Conservation (phyloP, 2,113 vertebrate species). For the Trichomycterus rosablanca region DNA sequence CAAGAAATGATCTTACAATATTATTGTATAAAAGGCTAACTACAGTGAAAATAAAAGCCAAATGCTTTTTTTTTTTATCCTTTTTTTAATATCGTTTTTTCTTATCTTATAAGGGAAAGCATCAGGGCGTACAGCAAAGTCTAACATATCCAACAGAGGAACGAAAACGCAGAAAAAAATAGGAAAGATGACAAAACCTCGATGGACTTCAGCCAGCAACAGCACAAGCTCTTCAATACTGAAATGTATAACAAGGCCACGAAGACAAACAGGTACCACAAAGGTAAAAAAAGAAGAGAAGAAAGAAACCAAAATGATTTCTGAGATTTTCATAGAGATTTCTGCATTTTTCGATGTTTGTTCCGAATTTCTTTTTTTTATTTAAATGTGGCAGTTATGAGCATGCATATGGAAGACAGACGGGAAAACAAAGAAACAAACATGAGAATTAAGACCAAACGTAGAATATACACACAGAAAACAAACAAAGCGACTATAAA, state of each 20-base stretch:
- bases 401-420: slow-evolving; percentile 79
- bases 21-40: slow-evolving; percentile 99
- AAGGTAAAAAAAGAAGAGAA: slow-evolving; percentile 60
- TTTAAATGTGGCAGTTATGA: slow-evolving; percentile 61
- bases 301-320: slow-evolving; percentile 39
- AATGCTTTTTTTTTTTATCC: slow-evolving; percentile 79
- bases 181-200: slow-evolving; percentile 77
- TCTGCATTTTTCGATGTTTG: slow-evolving; percentile 46
- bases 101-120: slow-evolving; percentile 91
- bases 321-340: slow-evolving; percentile 49
- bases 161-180: slow-evolving; percentile 77
- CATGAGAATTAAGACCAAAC: slow-evolving; percentile 60
- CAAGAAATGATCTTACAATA: slow-evolving; percentile 99
- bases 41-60: slow-evolving; percentile 99
- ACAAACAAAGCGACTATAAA: slow-evolving; percentile 60
- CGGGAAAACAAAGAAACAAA: slow-evolving; percentile 56
- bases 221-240: slow-evolving; percentile 84
- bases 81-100: slow-evolving; percentile 74
- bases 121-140: slow-evolving; percentile 93
- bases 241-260: slow-evolving; percentile 91
- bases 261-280: slow-evolving; percentile 59
- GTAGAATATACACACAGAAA: slow-evolving; percentile 55
- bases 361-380: slow-evolving; percentile 46
- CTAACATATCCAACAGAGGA: slow-evolving; percentile 91
- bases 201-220: slow-evolving; percentile 79